Conservation (phyloP, 30 jellyfish, hydroid and myxozoan genomes). For the Cassiopea xamachana region DNA sequence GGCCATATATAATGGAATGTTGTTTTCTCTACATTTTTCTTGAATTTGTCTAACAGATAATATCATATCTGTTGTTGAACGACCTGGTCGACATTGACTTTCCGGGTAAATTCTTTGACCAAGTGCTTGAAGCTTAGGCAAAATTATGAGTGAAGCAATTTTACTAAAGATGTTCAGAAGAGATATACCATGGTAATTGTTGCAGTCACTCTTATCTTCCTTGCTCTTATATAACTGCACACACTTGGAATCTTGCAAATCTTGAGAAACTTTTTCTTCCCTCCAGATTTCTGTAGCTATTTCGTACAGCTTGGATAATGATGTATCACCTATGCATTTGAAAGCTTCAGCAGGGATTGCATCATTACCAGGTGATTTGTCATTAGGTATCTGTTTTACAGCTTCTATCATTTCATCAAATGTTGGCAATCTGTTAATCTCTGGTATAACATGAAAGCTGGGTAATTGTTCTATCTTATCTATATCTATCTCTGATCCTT, state of each 20-base stretch:
- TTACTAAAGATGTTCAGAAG: conserved; percentile 44
- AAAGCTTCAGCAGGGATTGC: conserved; percentile 15
- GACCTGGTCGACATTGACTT: conserved; percentile 47
- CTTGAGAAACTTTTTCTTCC: conserved; percentile 28
- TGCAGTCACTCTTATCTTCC: conserved; percentile 40
- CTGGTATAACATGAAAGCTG: neutral
- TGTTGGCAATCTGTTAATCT: neutral
- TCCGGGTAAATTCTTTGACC: conserved; percentile 22
- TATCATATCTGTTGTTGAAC: conserved; percentile 48
- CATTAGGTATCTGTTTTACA: neutral
- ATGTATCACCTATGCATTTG: neutral
- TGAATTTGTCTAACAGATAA: conserved; percentile 44
- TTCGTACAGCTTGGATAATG: neutral
- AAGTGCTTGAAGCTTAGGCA: conserved; percentile 5
- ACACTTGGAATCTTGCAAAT: conserved; percentile 32
- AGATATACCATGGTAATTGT: conserved; percentile 31
- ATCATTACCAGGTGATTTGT: conserved; percentile 23
- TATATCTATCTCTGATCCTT: neutral
- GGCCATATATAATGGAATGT: conserved; percentile 6
- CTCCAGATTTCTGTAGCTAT: neutral
- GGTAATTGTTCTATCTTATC: neutral
- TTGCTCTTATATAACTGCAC: conserved; percentile 7
- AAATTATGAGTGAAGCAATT: conserved; percentile 1
- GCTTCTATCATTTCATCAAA: neutral
- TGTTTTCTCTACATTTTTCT: conserved; percentile 34